phyloP scores from a whole-genome alignment of 2,113 vertebrate genomes.

The Melanerpes formicivorus region DNA sequence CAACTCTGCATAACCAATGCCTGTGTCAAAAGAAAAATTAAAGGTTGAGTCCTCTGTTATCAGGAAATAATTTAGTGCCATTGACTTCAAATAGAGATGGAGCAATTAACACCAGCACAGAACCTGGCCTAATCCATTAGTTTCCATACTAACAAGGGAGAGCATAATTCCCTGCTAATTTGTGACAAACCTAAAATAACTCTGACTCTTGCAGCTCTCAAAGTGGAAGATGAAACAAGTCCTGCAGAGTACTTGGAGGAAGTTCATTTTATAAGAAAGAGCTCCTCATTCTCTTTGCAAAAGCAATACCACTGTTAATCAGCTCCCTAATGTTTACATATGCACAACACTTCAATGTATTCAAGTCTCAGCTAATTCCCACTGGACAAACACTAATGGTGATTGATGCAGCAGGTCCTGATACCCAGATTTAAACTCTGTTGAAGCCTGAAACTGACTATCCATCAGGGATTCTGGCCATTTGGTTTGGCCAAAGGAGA shows the following conservation, averaged over 20 bases:
- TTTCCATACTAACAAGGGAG: background rate
- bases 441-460: background rate
- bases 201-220: background rate
- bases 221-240: background rate
- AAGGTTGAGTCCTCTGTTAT: background rate
- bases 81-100: constrained; percentile 5
- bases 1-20: background rate
- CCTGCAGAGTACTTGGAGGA: background rate
- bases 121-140: background rate
- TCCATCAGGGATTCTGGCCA: background rate
- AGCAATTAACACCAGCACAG: constrained; percentile 2
- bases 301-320: background rate
- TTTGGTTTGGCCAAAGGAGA: background rate
- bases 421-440: background rate
- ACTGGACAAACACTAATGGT: background rate
- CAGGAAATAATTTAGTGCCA: background rate
- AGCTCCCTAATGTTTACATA: background rate
- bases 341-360: background rate
- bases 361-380: background rate
- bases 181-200: background rate
- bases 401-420: background rate
- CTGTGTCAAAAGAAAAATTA: constrained; percentile 14
- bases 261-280: background rate
- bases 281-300: background rate
- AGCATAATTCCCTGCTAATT: background rate